Conservation (phyloP, 2,113 vertebrate species). For the Bubo bubo region DNA sequence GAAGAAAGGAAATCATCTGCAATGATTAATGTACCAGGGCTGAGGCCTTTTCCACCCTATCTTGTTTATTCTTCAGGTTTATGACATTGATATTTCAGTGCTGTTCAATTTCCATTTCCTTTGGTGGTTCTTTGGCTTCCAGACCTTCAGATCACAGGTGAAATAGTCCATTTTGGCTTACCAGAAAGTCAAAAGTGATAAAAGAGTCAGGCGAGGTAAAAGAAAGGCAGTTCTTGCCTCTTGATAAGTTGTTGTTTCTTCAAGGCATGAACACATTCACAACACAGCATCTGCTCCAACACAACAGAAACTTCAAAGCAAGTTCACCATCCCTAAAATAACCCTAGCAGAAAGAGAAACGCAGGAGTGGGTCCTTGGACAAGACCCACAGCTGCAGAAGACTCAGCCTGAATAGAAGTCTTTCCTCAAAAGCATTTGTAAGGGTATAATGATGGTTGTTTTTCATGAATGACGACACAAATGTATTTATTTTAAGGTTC, state of each 20-base stretch:
- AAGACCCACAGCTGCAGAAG: neutral
- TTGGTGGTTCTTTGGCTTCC: neutral
- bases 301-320: neutral
- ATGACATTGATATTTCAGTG: neutral
- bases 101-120: neutral
- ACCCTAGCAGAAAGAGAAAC: neutral
- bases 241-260: fast-evolving
- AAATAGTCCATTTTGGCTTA: neutral
- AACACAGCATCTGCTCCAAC: neutral
- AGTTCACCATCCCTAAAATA: neutral
- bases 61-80: neutral
- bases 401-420: neutral
- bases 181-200: neutral
- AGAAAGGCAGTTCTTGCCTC: neutral
- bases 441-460: neutral
- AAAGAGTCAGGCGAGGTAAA: neutral
- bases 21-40: neutral
- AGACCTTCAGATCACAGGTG: neutral
- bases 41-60: neutral
- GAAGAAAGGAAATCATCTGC: neutral
- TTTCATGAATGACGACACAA: fast-evolving
- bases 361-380: fast-evolving
- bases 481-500: neutral
- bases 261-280: neutral
- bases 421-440: neutral